These are phyloP conservation scores for Trissoscelio sp. DNA, from an alignment of 2,888 invertebrate species.

Conservation along the genomic window DNA sequence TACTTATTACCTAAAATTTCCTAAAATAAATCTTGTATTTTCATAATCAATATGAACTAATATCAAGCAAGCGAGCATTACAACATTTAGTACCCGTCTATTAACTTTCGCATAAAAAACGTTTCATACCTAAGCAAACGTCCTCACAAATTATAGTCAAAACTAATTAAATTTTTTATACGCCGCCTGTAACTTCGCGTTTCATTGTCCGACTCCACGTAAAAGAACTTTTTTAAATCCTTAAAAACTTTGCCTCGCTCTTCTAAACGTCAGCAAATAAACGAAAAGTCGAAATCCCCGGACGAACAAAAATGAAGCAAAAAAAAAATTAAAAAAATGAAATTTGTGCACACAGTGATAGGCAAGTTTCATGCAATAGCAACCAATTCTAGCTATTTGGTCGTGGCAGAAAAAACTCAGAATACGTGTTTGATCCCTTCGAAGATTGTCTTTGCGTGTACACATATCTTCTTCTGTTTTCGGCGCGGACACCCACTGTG, in stretches of 20 bases:
- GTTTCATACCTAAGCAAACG: slow-evolving; percentile 12
- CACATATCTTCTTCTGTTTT: background rate
- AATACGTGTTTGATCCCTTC: slow-evolving; percentile 20
- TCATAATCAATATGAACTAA: background rate
- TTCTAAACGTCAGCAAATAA: slow-evolving; percentile 12
- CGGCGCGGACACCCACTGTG: slow-evolving; percentile 28
- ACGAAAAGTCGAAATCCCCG: background rate
- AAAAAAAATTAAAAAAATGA: background rate
- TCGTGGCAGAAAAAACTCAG: slow-evolving; percentile 9
- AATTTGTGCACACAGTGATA: background rate
- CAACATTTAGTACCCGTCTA: slow-evolving; percentile 5
- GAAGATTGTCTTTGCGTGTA: slow-evolving; percentile 45
- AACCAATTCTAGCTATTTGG: background rate
- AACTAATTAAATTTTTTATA: slow-evolving; percentile 25
- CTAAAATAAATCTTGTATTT: background rate
- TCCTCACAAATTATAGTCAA: slow-evolving; percentile 17
- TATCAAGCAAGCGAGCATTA: background rate
- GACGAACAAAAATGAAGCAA: background rate
- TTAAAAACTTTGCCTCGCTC: slow-evolving; percentile 5
- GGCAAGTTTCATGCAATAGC: slow-evolving; percentile 5
- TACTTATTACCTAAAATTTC: too few relatives aligned
- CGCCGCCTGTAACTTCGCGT: slow-evolving; percentile 10
- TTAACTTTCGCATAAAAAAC: slow-evolving; percentile 19
- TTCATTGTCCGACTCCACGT: slow-evolving; percentile 21
- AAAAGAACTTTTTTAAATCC: slow-evolving; percentile 23